phyloP scores from a whole-genome alignment of 2,797 vertebrate genomes.

The Poecile montanus region DNA sequence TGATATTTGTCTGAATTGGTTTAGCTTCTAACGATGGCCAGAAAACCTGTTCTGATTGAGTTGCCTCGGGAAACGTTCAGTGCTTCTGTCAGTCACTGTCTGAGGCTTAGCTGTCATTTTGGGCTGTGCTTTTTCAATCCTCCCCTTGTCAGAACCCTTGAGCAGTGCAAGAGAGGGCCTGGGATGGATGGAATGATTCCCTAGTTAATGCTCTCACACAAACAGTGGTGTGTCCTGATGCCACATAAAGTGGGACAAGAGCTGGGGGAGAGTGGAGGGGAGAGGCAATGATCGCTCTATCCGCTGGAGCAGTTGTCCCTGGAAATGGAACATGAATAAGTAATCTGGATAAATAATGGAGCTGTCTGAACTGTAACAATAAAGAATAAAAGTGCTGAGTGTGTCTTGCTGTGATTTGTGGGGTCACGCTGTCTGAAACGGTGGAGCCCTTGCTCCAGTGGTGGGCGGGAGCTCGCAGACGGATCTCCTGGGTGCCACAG shows the following conservation, averaged over 20 bases:
- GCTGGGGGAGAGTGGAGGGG: neutral
- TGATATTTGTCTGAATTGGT: neutral
- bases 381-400: conserved; percentile 69
- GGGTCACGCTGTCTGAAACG: neutral
- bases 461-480: neutral
- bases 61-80: neutral
- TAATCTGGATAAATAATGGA: conserved; percentile 67
- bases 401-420: conserved; percentile 54
- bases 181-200: neutral
- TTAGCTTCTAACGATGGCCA: neutral
- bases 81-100: neutral
- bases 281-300: neutral
- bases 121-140: neutral
- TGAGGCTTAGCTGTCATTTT: neutral
- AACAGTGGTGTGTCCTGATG: neutral
- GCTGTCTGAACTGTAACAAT: conserved; percentile 63
- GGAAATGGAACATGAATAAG: conserved; percentile 61
- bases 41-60: conserved; percentile 4
- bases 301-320: neutral
- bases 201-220: fast-evolving
- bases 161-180: neutral
- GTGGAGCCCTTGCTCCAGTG: neutral
- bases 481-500: neutral
- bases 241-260: neutral
- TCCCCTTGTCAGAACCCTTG: neutral